phyloP scores from a whole-genome alignment of 2,797 vertebrate species.

The Odontamblyopus rebecca region DNA sequence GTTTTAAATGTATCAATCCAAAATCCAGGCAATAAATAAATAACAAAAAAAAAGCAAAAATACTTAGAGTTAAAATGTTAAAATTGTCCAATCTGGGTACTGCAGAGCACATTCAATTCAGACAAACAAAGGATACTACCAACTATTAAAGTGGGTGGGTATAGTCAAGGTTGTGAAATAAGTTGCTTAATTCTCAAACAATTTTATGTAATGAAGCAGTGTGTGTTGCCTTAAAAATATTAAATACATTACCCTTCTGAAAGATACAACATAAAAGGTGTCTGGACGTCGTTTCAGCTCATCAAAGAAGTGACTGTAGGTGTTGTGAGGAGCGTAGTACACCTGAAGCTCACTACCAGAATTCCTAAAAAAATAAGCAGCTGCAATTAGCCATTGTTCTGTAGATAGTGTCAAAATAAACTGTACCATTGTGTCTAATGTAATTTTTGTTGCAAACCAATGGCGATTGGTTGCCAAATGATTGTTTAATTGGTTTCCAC shows the following conservation, averaged over 20 bases:
- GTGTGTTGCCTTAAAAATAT: not conserved
- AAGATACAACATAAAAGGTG: constrained; percentile 96
- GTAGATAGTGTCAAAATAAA: not conserved
- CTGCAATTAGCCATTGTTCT: not conserved
- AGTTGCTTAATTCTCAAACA: not conserved
- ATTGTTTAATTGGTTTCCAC: constrained; percentile 9
- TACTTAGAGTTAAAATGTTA: constrained; percentile 36
- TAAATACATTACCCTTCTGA: constrained; percentile 86
- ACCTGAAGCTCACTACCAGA: constrained; percentile 90
- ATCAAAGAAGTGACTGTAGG: constrained; percentile 91
- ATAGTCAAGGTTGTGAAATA: not conserved
- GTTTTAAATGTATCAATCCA: not conserved
- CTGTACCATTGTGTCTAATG: not conserved
- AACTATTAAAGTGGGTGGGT: not conserved
- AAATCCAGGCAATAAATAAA: too few relatives aligned
- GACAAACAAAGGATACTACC: constrained; percentile 27
- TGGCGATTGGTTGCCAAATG: not conserved
- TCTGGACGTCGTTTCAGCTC: constrained; percentile 89
- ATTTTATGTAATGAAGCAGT: constrained; percentile 1
- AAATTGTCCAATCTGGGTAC: constrained; percentile 22
- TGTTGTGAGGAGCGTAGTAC: constrained; percentile 88
- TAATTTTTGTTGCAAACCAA: not conserved
- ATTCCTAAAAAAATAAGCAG: constrained; percentile 64
- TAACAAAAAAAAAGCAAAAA: not conserved
- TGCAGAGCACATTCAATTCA: constrained; percentile 23